phyloP scores from a whole-genome alignment of 2,113 vertebrate species.

The Pardalotus punctatus region DNA sequence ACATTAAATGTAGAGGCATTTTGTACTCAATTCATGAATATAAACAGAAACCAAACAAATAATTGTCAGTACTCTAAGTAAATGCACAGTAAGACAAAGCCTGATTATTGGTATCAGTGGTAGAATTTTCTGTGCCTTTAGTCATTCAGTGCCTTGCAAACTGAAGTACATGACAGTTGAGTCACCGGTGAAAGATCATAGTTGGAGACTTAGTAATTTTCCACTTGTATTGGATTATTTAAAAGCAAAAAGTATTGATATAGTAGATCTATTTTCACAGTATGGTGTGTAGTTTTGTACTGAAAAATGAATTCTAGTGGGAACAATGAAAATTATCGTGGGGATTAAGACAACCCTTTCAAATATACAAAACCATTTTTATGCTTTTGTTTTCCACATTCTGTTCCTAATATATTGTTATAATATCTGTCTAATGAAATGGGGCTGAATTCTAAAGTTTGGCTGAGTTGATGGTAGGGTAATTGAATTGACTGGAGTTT shows the following conservation, averaged over 20 bases:
- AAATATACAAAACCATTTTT: not conserved
- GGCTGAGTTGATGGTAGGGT: not conserved
- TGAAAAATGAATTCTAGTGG: not conserved
- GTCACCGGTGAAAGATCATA: no score
- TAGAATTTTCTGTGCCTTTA: not conserved
- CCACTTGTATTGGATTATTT: not conserved
- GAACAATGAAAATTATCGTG: not conserved
- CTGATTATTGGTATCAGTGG: not conserved
- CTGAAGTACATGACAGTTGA: not conserved
- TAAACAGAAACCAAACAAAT: not conserved
- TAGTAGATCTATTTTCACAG: not conserved
- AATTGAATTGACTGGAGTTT: not conserved
- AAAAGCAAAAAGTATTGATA: not conserved
- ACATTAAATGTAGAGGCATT: not conserved
- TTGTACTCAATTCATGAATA: not conserved
- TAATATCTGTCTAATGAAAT: not conserved
- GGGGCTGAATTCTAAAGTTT: not conserved
- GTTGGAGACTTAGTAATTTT: conserved; percentile 10
- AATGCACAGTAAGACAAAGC: not conserved
- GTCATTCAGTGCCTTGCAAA: not conserved
- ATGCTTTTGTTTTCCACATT: not conserved
- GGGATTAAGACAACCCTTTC: not conserved
- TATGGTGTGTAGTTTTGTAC: not conserved
- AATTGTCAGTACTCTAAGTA: not conserved
- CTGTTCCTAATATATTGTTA: not conserved